These are phyloP conservation scores for Neelides folsomi DNA, from an alignment of 2,888 invertebrate species.

Conservation along the genomic window DNA sequence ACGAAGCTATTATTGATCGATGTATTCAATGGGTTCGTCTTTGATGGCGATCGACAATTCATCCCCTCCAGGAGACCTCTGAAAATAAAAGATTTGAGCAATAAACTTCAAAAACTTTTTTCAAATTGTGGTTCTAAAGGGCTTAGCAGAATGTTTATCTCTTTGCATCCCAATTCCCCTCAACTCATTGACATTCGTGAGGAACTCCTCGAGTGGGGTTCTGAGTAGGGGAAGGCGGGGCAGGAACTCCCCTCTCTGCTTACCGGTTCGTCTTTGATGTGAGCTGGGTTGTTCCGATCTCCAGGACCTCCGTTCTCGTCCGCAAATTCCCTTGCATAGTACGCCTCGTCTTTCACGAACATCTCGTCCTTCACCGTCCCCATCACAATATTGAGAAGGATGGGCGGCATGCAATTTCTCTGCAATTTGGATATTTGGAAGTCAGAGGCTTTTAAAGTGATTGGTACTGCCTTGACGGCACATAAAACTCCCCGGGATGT, in stretches of 20 bases:
- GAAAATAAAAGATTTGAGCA: conserved; percentile 1
- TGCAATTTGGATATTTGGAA: conserved; percentile 4
- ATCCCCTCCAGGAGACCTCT: conserved; percentile 24
- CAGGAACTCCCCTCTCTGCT: background rate
- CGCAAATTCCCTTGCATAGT: conserved; percentile 20
- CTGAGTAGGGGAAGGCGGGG: background rate
- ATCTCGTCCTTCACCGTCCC: conserved; percentile 12
- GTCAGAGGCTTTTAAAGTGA: too few relatives aligned
- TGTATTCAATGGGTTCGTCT: conserved; percentile 26
- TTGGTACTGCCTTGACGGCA: too few relatives aligned
- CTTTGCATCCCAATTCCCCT: too few relatives aligned
- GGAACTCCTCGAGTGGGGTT: too few relatives aligned
- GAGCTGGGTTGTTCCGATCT: conserved; percentile 6
- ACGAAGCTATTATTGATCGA: background rate
- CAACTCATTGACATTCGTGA: too few relatives aligned
- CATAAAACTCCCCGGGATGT: too few relatives aligned
- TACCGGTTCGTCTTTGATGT: conserved; percentile 28
- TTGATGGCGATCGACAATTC: conserved; percentile 23
- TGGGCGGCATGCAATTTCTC: conserved; percentile 28
- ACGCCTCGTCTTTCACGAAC: conserved; percentile 15
- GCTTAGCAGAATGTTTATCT: too few relatives aligned
- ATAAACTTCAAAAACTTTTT: background rate
- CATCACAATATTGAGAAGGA: conserved; percentile 22
- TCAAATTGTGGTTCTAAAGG: background rate
- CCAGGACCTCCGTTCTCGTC: conserved; percentile 8